phyloP scores from a whole-genome alignment of 1,140 invertebrate species.

The Mamestra configurata region DNA sequence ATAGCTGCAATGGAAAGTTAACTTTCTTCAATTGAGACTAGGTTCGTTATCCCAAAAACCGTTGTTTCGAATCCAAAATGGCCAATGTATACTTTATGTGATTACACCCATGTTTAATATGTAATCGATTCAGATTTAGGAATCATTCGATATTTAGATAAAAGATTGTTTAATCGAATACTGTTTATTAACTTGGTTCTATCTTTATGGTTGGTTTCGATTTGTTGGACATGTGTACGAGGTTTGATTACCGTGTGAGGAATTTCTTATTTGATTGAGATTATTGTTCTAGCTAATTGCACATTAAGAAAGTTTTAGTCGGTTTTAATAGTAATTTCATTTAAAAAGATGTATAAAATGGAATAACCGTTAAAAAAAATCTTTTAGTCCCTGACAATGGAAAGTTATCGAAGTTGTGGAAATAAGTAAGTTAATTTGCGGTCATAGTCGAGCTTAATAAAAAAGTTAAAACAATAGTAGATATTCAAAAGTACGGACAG shows the following conservation, averaged over 20 bases:
- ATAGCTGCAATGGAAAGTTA: neutral
- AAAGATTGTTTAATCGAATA: constrained; percentile 47
- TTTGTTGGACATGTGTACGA: constrained; percentile 30
- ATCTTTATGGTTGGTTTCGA: constrained; percentile 35
- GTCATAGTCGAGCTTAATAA: too few relatives aligned
- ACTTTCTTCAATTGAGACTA: neutral
- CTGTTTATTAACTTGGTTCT: constrained; percentile 27
- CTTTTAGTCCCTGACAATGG: neutral
- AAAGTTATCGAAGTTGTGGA: too few relatives aligned
- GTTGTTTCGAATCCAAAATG: neutral
- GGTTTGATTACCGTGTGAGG: constrained; percentile 42
- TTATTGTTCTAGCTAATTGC: neutral
- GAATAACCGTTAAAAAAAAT: too few relatives aligned
- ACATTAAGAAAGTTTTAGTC: neutral
- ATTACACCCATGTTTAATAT: constrained; percentile 29
- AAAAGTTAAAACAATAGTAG: too few relatives aligned
- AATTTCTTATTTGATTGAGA: constrained; percentile 14
- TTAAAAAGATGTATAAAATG: too few relatives aligned
- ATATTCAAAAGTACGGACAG: too few relatives aligned
- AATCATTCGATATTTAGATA: constrained; percentile 46
- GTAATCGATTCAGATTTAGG: constrained; percentile 49
- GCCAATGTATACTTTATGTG: constrained; percentile 42
- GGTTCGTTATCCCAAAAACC: too few relatives aligned
- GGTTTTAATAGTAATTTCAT: too few relatives aligned
- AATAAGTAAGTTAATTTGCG: too few relatives aligned